Evolutionary conservation across 1,140 invertebrate species (phyloP).

Genomic region (Drosophila funebris): DNA sequence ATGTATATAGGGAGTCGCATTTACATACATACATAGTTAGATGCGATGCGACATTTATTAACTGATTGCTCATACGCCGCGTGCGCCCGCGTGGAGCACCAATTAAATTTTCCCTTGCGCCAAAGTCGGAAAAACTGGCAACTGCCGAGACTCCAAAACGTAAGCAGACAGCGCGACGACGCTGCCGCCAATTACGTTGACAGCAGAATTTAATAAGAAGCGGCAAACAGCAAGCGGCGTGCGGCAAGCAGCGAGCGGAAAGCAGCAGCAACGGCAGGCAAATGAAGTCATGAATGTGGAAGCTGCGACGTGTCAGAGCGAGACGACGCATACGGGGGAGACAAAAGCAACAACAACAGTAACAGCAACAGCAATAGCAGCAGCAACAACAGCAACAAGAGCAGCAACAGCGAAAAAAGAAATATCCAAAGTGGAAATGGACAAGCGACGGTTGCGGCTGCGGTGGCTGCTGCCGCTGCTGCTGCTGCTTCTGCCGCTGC

Average conservation of each 20-base stretch:
- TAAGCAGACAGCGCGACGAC: slow-evolving; percentile 57
- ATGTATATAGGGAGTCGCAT: not conserved
- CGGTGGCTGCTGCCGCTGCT: slow-evolving; percentile 8
- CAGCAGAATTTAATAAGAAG: slow-evolving; percentile 70
- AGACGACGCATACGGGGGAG: slow-evolving; percentile 39
- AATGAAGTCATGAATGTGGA: slow-evolving; percentile 73
- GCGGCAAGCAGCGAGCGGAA: slow-evolving; percentile 32
- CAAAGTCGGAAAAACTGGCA: slow-evolving; percentile 25
- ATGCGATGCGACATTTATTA: slow-evolving; percentile 46
- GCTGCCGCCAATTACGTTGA: slow-evolving; percentile 67
- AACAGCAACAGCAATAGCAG: too few species aligned
- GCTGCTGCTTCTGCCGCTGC: slow-evolving; percentile 58
- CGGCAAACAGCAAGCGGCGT: slow-evolving; percentile 36
- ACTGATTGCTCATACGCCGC: slow-evolving; percentile 60
- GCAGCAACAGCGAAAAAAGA: slow-evolving; percentile 20
- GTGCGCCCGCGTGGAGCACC: slow-evolving; percentile 55
- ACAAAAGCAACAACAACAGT: not conserved
- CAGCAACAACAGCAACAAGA: not conserved
- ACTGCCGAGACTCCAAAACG: slow-evolving; percentile 23
- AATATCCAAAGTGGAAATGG: slow-evolving; percentile 64
- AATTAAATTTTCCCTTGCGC: slow-evolving; percentile 68
- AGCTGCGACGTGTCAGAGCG: slow-evolving; percentile 62
- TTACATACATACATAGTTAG: slow-evolving; percentile 24
- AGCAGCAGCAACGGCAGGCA: slow-evolving; percentile 39
- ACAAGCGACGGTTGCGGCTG: slow-evolving; percentile 51